Conservation (phyloP, 2,888 invertebrate genomes). For the Cynaeus angustus region DNA sequence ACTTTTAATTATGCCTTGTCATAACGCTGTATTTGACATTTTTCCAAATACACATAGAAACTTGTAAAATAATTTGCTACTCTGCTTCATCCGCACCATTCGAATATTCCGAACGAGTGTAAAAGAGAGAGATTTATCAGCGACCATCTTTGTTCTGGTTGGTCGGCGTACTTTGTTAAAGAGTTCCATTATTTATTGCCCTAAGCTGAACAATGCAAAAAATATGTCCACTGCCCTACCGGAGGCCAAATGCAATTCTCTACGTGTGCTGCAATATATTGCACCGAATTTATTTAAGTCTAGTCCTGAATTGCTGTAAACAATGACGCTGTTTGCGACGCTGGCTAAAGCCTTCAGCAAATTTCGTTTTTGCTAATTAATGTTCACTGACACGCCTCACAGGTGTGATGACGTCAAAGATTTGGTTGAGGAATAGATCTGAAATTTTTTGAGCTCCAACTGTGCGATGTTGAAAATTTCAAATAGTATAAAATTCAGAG, state of each 20-base stretch:
- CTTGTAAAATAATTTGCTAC: constrained; percentile 58
- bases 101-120: constrained; percentile 40
- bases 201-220: constrained; percentile 68
- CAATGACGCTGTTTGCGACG: constrained; percentile 49
- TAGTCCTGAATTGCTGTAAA: constrained; percentile 58
- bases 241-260: constrained; percentile 68
- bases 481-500: too few species aligned
- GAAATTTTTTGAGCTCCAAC: too few species aligned
- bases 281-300: constrained; percentile 66
- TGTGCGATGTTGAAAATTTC: too few species aligned
- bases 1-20: constrained; percentile 57
- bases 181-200: constrained; percentile 71
- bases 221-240: constrained; percentile 69
- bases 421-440: too few species aligned
- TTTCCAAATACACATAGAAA: constrained; percentile 55
- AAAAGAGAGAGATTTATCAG: constrained; percentile 52
- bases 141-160: constrained; percentile 57
- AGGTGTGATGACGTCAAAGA: background rate
- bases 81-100: constrained; percentile 47
- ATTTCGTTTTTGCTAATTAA: constrained; percentile 41
- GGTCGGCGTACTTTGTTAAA: constrained; percentile 69
- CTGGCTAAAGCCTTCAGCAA: constrained; percentile 19
- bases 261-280: constrained; percentile 63
- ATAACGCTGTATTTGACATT: constrained; percentile 59
- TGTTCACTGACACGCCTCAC: constrained; percentile 7